Percentiles rank a stretch among this genome's conserved stretches.
These are phyloP conservation scores for Sturnus vulgaris DNA, from an alignment of 2,113 vertebrate species.

Conservation along the genomic window DNA sequence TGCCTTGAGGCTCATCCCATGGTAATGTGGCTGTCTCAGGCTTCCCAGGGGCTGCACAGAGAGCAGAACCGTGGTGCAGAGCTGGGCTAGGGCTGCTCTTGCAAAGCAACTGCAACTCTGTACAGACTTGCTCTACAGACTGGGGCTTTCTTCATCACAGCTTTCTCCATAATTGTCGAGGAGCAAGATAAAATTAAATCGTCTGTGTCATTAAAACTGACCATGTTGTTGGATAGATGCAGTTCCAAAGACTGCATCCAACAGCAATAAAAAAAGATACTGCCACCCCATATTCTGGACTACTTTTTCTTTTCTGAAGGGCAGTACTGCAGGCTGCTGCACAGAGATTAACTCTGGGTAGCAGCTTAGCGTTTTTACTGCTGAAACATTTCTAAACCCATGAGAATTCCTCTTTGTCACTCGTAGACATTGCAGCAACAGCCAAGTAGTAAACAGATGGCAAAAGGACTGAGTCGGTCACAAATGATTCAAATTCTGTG, in stretches of 20 bases:
- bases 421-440: neutral
- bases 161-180: conserved; percentile 33
- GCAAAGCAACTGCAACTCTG: neutral
- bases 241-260: neutral
- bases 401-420: neutral
- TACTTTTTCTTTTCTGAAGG: neutral
- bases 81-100: fast-evolving
- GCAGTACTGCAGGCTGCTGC: neutral
- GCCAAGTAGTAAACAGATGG: neutral
- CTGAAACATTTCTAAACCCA: neutral
- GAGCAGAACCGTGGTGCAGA: neutral
- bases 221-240: neutral
- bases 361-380: neutral
- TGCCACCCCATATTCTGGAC: neutral
- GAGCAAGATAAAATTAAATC: conserved; percentile 20
- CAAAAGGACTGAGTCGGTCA: neutral
- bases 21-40: neutral
- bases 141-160: neutral
- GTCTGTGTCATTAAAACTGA: neutral
- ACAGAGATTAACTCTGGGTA: neutral
- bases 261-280: neutral
- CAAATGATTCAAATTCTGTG: neutral
- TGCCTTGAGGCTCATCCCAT: fast-evolving
- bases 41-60: neutral
- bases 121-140: neutral